phyloP scores from a whole-genome alignment of 2,113 vertebrate species.

The Albula glossodonta region DNA sequence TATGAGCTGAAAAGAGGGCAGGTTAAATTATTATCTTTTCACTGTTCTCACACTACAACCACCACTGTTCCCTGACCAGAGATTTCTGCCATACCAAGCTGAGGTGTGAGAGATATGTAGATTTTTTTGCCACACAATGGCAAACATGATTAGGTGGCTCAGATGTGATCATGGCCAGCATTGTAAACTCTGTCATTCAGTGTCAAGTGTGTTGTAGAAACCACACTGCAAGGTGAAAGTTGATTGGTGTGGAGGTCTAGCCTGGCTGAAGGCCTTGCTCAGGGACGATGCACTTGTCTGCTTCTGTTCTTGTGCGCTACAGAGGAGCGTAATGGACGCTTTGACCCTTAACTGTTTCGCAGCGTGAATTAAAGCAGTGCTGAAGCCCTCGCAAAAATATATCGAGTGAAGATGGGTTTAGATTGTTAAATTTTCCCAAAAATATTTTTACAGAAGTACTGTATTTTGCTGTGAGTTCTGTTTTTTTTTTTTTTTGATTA shows the following conservation, averaged over 20 bases:
- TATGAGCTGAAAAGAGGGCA: too few species aligned
- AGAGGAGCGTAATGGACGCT: conserved; percentile 12
- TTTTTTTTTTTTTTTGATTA: too few species aligned
- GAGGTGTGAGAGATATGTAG: conserved; percentile 26
- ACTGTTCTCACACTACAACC: background rate
- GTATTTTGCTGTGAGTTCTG: too few species aligned
- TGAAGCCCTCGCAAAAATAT: too few species aligned
- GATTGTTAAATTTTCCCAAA: too few species aligned
- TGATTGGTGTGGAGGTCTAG: conserved; percentile 17
- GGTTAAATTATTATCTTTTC: too few species aligned
- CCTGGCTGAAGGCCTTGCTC: background rate
- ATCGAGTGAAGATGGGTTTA: too few species aligned
- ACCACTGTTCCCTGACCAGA: background rate
- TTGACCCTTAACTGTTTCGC: background rate
- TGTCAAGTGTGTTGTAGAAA: background rate
- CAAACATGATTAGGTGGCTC: conserved; percentile 10
- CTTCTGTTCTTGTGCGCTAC: background rate
- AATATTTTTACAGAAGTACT: too few species aligned
- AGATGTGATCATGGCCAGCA: conserved; percentile 19
- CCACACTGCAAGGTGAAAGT: background rate
- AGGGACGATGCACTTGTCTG: background rate
- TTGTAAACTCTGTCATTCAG: conserved; percentile 23
- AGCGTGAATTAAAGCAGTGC: background rate
- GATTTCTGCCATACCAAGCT: conserved; percentile 28
- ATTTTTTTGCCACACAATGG: conserved; percentile 32